Evolutionary conservation across 2,888 invertebrate species (phyloP), one percentile per base, ranked within the genome.

Genomic region (Rhodophaea formosa): DNA sequence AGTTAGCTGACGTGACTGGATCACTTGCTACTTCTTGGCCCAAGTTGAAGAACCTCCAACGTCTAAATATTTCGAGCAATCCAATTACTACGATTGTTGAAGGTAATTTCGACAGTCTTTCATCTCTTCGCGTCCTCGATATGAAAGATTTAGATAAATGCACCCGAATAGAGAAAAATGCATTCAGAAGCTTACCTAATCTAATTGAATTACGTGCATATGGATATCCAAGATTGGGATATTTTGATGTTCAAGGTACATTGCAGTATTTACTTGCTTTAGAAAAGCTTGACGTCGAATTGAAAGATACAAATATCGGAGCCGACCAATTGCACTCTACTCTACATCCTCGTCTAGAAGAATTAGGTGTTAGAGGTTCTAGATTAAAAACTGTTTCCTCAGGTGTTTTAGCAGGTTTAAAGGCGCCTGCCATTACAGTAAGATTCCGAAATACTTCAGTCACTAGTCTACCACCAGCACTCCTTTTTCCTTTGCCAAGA

Each of bases 401-500:
- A 0, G 96, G 97, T 58, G 95, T 97, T 0, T 82, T 97, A 56
- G 97, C 96, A 0, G 97, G 97, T 7, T 89, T 97, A 0, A 95
- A 96, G 75, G 94, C 95, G 16, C 93, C 94, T 12, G 83, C 93
- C 10, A 92, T 98, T 1, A 92, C 91, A 0, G 94, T 98, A n/a
- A 93, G 94, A 57, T 88, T 98, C 53, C 93, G 94, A 53, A 96
- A 97, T 72, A 97, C 97, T 0, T 97, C 97, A 0, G 84, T 98
- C 7, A 93, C 93, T 12, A 91, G 93, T 10, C 86, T 98, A 56
- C 97, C 97, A 0, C 95, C 97, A 5, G 95, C 97, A 0, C 80
- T 97, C 17, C 93, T 98, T 59, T 97, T 97, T 75, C 97, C 97
- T 0, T 93, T 98, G 16, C 97, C 97, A 0, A 93, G 97, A 71